phyloP scores from a whole-genome alignment of 2,888 invertebrate genomes.

The Eustalomyia histrio region DNA sequence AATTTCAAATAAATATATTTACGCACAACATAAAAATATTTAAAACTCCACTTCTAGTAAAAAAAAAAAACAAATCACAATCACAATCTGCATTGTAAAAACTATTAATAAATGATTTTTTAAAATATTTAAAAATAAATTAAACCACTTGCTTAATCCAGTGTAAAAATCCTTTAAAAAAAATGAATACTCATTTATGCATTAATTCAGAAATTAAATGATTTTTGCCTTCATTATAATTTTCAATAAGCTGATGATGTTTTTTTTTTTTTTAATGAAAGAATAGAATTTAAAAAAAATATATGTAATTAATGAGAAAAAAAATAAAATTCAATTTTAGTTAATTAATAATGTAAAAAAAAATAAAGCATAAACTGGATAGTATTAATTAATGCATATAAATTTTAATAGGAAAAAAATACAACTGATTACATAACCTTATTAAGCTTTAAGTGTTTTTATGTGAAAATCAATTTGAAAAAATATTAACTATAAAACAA shows the following conservation, averaged over 20 bases:
- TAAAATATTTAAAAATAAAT: too few species aligned
- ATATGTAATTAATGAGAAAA: neutral
- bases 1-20: too few species aligned
- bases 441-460: neutral
- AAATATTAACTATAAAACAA: neutral
- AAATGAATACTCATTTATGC: neutral
- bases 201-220: neutral
- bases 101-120: too few species aligned
- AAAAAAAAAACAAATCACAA: too few species aligned
- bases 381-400: neutral
- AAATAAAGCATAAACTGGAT: neutral
- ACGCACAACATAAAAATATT: too few species aligned
- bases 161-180: neutral
- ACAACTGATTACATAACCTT: neutral
- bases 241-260: neutral
- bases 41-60: too few species aligned
- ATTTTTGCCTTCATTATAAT: neutral
- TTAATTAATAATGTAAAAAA: neutral
- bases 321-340: constrained; percentile 6
- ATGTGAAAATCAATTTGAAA: neutral
- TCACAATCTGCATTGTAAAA: too few species aligned
- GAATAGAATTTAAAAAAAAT: neutral
- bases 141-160: too few species aligned
- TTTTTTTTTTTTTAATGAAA: neutral
- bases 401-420: neutral